Evolutionary conservation across 2,888 invertebrate species (phyloP), one percentile per base, ranked within the genome.

Genomic region (Fissipunctia ypsillon): DNA sequence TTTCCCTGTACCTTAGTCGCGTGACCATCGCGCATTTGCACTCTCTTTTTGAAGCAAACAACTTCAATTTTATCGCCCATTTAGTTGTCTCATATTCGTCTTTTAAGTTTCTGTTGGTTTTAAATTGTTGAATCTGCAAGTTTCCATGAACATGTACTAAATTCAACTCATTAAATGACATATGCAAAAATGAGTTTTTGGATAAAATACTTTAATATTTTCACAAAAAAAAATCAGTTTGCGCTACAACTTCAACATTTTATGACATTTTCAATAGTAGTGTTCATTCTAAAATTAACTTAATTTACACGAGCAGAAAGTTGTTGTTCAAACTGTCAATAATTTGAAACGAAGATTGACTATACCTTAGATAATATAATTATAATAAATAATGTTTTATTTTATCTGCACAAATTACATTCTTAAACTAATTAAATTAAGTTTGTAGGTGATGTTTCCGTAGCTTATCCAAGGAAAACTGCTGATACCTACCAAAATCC

Each of bases 191-290:
- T 16, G 35, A 25, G 16, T 19, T 16, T 16, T 38, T n/a, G 22
- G 7, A 43, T 43, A 43, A 57, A 31, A 22, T 48, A 6, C 12
- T 31, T 56, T 31, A 10, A 22, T 4, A 19, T 2, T 22, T 35
- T 3, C 1, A 35, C 28, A 14, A n/a, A 59, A n/a, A n/a, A 31
- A 59, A 16, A n/a, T 38, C 9, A 38, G 16, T 16, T 16, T 16
- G 4, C 35, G 9, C 35, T n/a, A 14, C 7, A 35, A n/a, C 7
- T 31, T 31, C 1, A 22, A 12, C 0, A 22, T 0, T 4, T 35
- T n/a, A 7, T 35, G 35, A n/a, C 0, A 59, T 38, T 16, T 38
- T 16, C 14, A 38, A 38, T 38, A 38, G 22, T 22, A 57, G 31
- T 31, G 3, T 14, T 25, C 14, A 7, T 31, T 57, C 22, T 57